Evolutionary conservation across 2,797 vertebrate genomes (phyloP), one percentile per base, ranked within the genome.

Genomic region (Monodelphis domestica): DNA sequence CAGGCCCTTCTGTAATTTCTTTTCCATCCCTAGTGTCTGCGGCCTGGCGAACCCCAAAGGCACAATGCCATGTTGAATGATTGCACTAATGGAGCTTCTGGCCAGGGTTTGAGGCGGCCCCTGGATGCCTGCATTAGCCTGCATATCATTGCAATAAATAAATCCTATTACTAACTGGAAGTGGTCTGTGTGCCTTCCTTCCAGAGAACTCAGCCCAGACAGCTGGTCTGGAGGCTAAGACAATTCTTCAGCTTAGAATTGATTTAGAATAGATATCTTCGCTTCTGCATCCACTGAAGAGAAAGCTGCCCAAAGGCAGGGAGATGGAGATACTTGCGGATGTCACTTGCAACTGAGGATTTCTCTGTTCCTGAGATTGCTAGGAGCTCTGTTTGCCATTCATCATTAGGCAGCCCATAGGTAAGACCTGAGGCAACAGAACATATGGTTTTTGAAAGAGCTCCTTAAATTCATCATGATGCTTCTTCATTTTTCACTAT

Each of bases 241-340:
- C 38, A 84, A 84, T 26, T 45, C 38, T 50, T 84, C n/a, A 17
- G 95, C n/a, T 87, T 63, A 56, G 95, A 95, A 5, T 89, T n/a
- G 55, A 12, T 96, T 89, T 93, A 93, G 63, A 89, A 70, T 30
- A 88, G 12, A 84, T 54, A 87, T 50, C 54, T 91, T 93, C 52
- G 84, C 94, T 94, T 94, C 33, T 89, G 29, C 51, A 89, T 53
- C 87, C 45, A 92, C 95, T 91, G 70, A 88, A 94, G 94, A 94
- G 87, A 93, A 91, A 54, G 70, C 90, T 84, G 28, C 14, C 24
- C 55, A 87, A 52, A 94, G 88, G 91, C 93, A 57, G 38, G 45
- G 29, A 55, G 90, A 59, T 88, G 10, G 15, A 84, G 56, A 93
- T 70, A 93, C 94, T 95, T 51, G 2, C 45, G 26, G 94, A 90